Percentiles rank a stretch among this genome's conserved stretches.
phyloP scores from a whole-genome alignment of 2,888 invertebrate genomes.

The Thecocarcelia acutangulata region DNA sequence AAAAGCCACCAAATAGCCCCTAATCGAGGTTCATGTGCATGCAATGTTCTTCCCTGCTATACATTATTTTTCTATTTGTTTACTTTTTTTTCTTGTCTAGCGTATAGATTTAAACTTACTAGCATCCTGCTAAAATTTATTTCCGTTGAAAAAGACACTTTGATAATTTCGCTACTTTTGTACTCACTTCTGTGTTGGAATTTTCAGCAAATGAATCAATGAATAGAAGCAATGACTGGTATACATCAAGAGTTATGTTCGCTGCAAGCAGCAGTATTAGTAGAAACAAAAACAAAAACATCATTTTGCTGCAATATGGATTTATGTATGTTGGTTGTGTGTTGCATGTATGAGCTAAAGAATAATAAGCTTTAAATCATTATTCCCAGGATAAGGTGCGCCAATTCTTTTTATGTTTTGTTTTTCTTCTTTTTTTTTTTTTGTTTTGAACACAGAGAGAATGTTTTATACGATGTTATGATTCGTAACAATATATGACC shows the following conservation, averaged over 20 bases:
- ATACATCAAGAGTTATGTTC: constrained; percentile 48
- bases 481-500: constrained; percentile 66
- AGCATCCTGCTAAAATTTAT: too few relatives aligned
- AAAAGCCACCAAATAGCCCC: too few relatives aligned
- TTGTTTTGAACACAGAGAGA: background rate
- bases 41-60: too few relatives aligned
- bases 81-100: too few relatives aligned
- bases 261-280: constrained; percentile 22
- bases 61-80: too few relatives aligned
- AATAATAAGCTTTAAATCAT: constrained; percentile 69
- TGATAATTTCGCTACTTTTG: background rate
- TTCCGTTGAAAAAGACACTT: too few relatives aligned
- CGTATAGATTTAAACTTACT: too few relatives aligned
- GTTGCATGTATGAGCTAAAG: constrained; percentile 44
- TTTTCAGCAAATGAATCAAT: constrained; percentile 49
- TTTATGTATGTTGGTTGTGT: constrained; percentile 4
- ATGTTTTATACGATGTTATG: constrained; percentile 41
- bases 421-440: background rate
- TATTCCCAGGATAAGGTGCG: constrained; percentile 68
- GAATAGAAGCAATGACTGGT: constrained; percentile 45
- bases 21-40: too few relatives aligned
- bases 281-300: constrained; percentile 13
- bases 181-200: background rate
- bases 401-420: constrained; percentile 49
- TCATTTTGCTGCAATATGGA: constrained; percentile 31